Base-by-base conservation (phyloP, 1,140 invertebrate species). In the Vollenhovia emeryi region DNA sequence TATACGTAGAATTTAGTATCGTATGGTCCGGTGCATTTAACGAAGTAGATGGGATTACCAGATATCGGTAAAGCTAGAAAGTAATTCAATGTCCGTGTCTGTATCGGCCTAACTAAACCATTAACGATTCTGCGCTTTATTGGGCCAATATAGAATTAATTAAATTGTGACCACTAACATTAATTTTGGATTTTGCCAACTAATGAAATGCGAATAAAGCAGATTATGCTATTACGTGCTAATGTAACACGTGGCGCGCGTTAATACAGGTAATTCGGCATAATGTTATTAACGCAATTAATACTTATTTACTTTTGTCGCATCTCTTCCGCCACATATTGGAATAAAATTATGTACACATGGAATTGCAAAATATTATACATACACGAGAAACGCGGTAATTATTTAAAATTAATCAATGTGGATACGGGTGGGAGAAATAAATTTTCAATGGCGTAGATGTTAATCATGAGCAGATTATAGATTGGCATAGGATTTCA, bases 61-160 rank as follows among this genome's bases (percentile, higher is more conserved):
- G 57, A 78, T 80, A 80, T 71, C 36, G 66, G 30, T 33, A 59
- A 82, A 71, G 59, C 66, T 24, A 40, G 78, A 71, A 82, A 82
- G 68, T 82, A 82, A 82, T 82, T 82, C 66, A 71, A 73, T 59
- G 36, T 80, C 7, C 48, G 50, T 21, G 36, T 43, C 36, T 57
- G 52, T 52, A 80, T 71, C 64, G 43, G 30, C 40, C 74, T 62
- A 73, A 82, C 74, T 62, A 73, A 82, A 73, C 36, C 36, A 73
- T 82, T 73, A 82, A 82, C 66, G 50, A 82, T 82, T 57, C 33
- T 7, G 64, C 76, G 48, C 76, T 80, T 80, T 69, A 80, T 69
- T 80, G 62, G n/a, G 64, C 48, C 50, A 69, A 71, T 57, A 57
- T 59, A 57, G 50, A 59, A 82, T 82, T 82, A 82, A 52, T 73